Conservation (phyloP, 2,797 vertebrate species). For the Philypnodon macrostomus region DNA sequence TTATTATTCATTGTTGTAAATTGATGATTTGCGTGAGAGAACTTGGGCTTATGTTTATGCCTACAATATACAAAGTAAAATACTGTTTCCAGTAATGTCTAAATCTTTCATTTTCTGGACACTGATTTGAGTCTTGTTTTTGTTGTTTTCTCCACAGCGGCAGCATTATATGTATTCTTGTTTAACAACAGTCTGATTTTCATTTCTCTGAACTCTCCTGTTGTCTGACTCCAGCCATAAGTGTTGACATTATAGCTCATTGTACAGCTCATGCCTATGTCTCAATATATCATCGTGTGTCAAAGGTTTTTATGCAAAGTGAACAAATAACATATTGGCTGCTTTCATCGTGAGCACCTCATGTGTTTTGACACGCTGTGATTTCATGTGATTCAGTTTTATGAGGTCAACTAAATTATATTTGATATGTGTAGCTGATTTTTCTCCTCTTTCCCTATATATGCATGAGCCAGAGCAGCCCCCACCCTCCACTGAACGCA, state of each 20-base stretch:
- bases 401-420: conserved; percentile 70
- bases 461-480: conserved; percentile 58
- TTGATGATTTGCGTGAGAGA: no score
- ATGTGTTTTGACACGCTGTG: conserved; percentile 57
- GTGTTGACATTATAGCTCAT: conserved; percentile 11
- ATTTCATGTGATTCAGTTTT: conserved; percentile 67
- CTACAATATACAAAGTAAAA: no score
- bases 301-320: conserved; percentile 33
- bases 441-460: conserved; percentile 28
- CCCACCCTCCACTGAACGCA: no score
- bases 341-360: conserved; percentile 30
- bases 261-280: conserved; percentile 22
- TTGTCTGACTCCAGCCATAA: conserved; percentile 9
- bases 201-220: conserved; percentile 2
- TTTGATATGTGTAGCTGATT: conserved; percentile 61
- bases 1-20: no score
- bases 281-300: conserved; percentile 27
- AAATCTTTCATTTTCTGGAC: no score
- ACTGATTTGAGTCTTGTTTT: no score
- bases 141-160: no score
- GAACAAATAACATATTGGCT: conserved; percentile 47
- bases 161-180: no score
- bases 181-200: neutral
- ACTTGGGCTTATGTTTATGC: no score
- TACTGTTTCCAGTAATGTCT: no score